Evolutionary conservation across 1,140 invertebrate genomes (phyloP).

Genomic region (Seison nebaliae): DNA sequence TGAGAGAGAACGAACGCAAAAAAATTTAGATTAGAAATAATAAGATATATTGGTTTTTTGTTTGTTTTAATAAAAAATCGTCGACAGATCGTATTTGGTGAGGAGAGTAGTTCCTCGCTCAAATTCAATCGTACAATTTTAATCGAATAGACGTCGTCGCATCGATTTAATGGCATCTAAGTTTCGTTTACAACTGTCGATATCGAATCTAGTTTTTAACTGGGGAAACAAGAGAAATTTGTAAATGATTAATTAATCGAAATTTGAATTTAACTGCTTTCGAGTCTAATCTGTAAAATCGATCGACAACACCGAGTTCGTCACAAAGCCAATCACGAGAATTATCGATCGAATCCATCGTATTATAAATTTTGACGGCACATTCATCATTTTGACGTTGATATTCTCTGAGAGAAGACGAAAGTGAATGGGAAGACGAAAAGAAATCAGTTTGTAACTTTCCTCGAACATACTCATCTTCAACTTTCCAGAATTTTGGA

Average conservation of each 20-base stretch:
- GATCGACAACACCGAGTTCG: slow-evolving; percentile 6
- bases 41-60: no score
- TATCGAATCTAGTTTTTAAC: slow-evolving; percentile 12
- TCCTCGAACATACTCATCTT: slow-evolving; percentile 12
- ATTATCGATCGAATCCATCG: slow-evolving; percentile 5
- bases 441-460: slow-evolving; percentile 1
- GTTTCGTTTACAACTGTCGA: slow-evolving; percentile 10
- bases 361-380: slow-evolving; percentile 13
- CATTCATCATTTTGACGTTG: slow-evolving; percentile 12
- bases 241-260: not conserved
- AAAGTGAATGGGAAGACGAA: not conserved
- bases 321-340: slow-evolving; percentile 7
- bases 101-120: no score
- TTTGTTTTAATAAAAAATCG: no score
- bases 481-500: slow-evolving; percentile 10
- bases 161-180: slow-evolving; percentile 10
- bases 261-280: slow-evolving; percentile 4
- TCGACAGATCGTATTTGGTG: no score
- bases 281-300: slow-evolving; percentile 9
- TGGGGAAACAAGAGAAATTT: not conserved
- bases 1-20: no score
- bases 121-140: no score
- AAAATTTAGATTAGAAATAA: no score
- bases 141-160: slow-evolving; percentile 6
- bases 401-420: not conserved